Evolutionary conservation across 2,797 vertebrate species (phyloP).

Genomic region (Amniataba percoides): DNA sequence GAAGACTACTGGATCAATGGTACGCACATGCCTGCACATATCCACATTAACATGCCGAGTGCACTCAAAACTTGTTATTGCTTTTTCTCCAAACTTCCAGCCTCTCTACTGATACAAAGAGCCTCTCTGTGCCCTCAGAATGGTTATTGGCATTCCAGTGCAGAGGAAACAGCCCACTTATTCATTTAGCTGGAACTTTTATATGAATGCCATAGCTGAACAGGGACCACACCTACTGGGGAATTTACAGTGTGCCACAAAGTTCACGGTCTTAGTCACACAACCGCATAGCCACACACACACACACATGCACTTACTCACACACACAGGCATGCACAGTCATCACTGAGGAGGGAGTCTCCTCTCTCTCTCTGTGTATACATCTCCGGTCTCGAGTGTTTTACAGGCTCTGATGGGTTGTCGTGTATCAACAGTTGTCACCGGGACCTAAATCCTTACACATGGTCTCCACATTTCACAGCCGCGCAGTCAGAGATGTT

Average conservation of each 20-base stretch:
- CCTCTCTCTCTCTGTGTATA: conserved; percentile 45
- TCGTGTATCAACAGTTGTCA: conserved; percentile 76
- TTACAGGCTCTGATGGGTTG: conserved; percentile 63
- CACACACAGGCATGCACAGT: conserved; percentile 23
- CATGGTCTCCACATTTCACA: conserved; percentile 81
- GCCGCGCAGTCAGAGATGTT: conserved; percentile 61
- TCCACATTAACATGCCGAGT: conserved; percentile 40
- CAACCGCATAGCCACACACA: conserved; percentile 3
- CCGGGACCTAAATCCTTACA: conserved; percentile 76
- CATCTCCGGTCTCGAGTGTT: conserved; percentile 55
- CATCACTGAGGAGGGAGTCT: conserved; percentile 32
- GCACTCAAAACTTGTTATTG: conserved; percentile 62
- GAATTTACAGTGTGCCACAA: conserved; percentile 78
- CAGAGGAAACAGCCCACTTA: conserved; percentile 76
- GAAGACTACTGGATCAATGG: conserved; percentile 99
- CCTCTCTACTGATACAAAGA: conserved; percentile 71
- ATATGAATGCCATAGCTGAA: conserved; percentile 74
- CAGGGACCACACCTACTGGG: conserved; percentile 72
- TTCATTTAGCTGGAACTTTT: conserved; percentile 79
- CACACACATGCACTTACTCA: neutral
- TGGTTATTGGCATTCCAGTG: conserved; percentile 79
- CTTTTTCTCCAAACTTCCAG: conserved; percentile 58
- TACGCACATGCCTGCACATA: conserved; percentile 77
- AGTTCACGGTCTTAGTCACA: conserved; percentile 62
- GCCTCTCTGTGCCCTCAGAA: conserved; percentile 66